Evolutionary conservation across 2,113 vertebrate species (phyloP).

Genomic region (Pelodiscus sinensis): DNA sequence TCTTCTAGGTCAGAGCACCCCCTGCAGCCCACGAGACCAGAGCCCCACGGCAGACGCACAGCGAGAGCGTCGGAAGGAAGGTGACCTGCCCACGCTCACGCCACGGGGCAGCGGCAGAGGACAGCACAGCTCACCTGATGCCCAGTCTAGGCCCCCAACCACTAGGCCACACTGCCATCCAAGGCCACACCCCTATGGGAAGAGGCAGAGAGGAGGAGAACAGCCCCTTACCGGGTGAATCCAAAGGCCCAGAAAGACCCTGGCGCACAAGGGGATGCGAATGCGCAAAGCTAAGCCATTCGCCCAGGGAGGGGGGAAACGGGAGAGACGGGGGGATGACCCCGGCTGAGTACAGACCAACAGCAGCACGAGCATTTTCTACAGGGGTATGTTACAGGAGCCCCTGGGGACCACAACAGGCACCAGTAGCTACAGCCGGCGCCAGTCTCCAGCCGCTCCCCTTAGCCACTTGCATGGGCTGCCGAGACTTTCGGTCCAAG

Average conservation of each 20-base stretch:
- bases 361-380: not conserved
- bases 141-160: not conserved
- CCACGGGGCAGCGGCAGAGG: not conserved
- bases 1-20: not conserved
- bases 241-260: not conserved
- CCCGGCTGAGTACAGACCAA: too few species aligned
- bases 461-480: not conserved
- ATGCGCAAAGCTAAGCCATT: not conserved
- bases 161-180: not conserved
- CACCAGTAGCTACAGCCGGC: not conserved
- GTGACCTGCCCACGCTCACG: not conserved
- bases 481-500: not conserved
- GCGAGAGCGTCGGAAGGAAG: not conserved
- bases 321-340: too few species aligned
- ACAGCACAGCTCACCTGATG: too few species aligned
- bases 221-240: not conserved
- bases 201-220: not conserved
- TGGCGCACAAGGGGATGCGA: fast-evolving
- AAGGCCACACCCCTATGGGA: not conserved
- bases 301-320: too few species aligned
- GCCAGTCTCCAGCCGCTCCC: not conserved
- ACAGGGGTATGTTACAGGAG: not conserved
- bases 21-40: not conserved
- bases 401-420: not conserved
- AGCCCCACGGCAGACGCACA: not conserved